Evolutionary conservation across 2,113 vertebrate species (phyloP), one percentile per base, ranked within the genome.

Genomic region (Nycticorax nycticorax): DNA sequence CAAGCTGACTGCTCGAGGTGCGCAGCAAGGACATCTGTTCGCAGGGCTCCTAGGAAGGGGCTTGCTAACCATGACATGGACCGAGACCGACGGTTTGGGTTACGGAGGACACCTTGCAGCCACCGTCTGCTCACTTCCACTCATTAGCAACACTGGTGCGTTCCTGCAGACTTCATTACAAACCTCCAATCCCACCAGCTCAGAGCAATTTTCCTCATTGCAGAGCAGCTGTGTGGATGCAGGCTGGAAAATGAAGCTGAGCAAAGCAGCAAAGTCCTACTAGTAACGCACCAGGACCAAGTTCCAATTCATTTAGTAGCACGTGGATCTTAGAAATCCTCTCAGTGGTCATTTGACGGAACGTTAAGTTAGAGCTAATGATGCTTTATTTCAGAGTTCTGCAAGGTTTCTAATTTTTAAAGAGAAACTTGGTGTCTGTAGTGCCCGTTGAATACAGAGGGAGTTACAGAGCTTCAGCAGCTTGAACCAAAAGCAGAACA

Each of bases 71-170:
- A 5, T 7, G 28, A n/a, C 57, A 12, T 1, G 47, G 64, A 59
- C 27, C 2, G 1, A 88, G 57, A 66, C 12, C 0, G 0, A 39
- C 33, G 45, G 6, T 6, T 50, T 4, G 0, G 2, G 12, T 50
- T 28, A 30, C 1, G 0, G 66, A 57, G 35, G 12, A 10, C 23
- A 24, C 19, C 68, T 12, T 6, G 4, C 45, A 41, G 56, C 27
- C 53, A 35, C 41, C 0, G 0, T 14, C 4, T 2, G 2, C 56
- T 79, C 28, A 5, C 11, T 75, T 72, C 52, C 39, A 8, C 39
- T 28, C 9, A 0, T 30, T 22, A 75, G 89, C 33, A 35, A 10
- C 37, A 24, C 0, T 1, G 24, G 35, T 20, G 62, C 2, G 2
- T 64, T 66, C 33, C 83, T 63, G 50, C 67, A 52, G 47, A 6